Evolutionary conservation across 1,140 invertebrate species (phyloP).

Genomic region (Ditylenchus dipsaci): DNA sequence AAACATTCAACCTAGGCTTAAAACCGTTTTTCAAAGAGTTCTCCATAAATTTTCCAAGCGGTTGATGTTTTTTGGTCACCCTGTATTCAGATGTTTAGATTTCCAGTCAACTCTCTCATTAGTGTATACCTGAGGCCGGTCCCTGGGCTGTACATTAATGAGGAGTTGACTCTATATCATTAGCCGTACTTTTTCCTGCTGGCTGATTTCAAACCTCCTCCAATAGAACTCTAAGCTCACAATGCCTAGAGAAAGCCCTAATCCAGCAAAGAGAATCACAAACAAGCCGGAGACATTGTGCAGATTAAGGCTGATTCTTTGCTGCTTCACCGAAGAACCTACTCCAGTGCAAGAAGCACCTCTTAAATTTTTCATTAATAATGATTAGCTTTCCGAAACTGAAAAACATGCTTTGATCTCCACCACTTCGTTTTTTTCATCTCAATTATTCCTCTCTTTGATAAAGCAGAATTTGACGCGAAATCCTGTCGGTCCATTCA

Average conservation of each 20-base stretch:
- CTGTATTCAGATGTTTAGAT: too few relatives aligned
- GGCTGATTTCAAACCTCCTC: constrained; percentile 10
- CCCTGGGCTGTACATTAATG: too few relatives aligned
- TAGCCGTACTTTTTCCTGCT: background rate
- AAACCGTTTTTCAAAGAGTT: too few relatives aligned
- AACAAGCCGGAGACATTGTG: constrained; percentile 57
- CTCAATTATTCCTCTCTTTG: constrained; percentile 56
- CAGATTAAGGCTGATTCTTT: constrained; percentile 52
- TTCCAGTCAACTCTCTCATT: too few relatives aligned
- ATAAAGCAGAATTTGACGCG: constrained; percentile 54
- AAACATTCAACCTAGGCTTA: too few relatives aligned
- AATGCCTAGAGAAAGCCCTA: constrained; percentile 37
- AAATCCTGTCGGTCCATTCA: constrained; percentile 57
- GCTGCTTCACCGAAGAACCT: constrained; percentile 54
- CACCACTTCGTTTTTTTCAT: constrained; percentile 59
- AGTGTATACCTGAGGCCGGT: too few relatives aligned
- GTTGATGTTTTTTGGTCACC: too few relatives aligned
- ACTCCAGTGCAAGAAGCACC: constrained; percentile 54
- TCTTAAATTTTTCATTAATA: constrained; percentile 26
- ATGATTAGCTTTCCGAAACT: constrained; percentile 3
- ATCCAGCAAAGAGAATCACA: constrained; percentile 49
- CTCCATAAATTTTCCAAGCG: too few relatives aligned
- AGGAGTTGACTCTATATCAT: too few relatives aligned
- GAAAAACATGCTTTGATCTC: constrained; percentile 53
- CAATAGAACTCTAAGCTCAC: constrained; percentile 30